Base-by-base conservation (phyloP, 2,113 vertebrate species). In the Xyliphius kryptos region DNA sequence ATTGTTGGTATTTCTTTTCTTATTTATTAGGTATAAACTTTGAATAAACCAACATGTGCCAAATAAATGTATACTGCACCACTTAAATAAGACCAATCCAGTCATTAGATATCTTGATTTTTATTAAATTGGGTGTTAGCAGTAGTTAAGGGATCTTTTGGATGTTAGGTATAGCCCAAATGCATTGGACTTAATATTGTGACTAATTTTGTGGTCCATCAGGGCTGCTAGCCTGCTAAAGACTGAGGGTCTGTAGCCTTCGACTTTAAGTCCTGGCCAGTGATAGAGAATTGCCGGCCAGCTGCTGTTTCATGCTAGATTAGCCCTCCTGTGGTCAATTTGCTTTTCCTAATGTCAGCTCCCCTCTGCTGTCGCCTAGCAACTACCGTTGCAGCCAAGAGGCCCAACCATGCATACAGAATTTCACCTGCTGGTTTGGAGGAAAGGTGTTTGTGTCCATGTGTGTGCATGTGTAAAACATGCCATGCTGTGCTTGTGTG, bases 281-380 rank as follows among this genome's bases (percentile, higher is more conserved):
- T 75, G 74, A 87, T 82, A 80, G 85, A 79, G 83, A 83, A 84
- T 77, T 75, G 58, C 74, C 78, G 80, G 85, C 83, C 86, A 88
- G 88, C 89, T 91, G 90, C 88, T 93, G 79, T 91, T 94, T 94
- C 91, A 94, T 88, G 86, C 89, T 86, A 93, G 90, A 94, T 94
- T 93, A 94, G 91, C 89, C 83, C 89, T 93, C 89, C 92, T 90
- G 90, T 95, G 93, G 93, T 96, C 94, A 97, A 94, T 98, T 96
- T 98, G 91, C 92, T 94, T 91, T 94, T 91, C 91, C 92, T 95
- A 97, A 97, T 97, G 92, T 95, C 94, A 95, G 89, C 89, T 82
- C 89, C 91, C 91, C 92, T 85, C 89, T 71, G 82, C 90, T 85
- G 90, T 97, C 89, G 90, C 94, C 80, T 97, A 95, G 94, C 94